Base-by-base conservation (phyloP, 2,888 invertebrate genomes). In the Lasioglossum calceatum region DNA sequence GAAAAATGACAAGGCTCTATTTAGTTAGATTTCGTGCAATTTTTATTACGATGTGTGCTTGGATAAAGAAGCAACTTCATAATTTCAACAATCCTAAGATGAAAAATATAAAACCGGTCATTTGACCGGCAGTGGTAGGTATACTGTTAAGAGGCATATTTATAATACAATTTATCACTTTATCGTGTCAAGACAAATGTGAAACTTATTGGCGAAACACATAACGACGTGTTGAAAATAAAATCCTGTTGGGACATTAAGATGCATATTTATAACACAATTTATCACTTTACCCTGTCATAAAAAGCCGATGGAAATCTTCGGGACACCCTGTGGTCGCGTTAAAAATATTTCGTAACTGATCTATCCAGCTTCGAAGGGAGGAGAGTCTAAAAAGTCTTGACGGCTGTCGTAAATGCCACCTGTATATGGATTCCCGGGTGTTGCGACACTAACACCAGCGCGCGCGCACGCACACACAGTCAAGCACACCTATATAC, bases 261-360 rank as follows among this genome's bases (percentile, higher is more conserved):
- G 2, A 19, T 50, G 19, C 19, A 50, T 19, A n/a, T 58, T 58
- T n/a, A n/a, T 1, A 3, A 58, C 10, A n/a, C 50, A 50, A 19
- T 50, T 12, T 58, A n/a, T n/a, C 27, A 58, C 23, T 54, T 54
- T 23, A 5, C 7, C 50, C 4, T 19, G 12, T 58, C n/a, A 58
- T 12, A 12, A 27, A 12, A 12, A 23, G 1, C 3, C n/a, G 58
- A n/a, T 12, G 8, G n/a, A n/a, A 10, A 58, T 12, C n/a, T n/a
- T n/a, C 10, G 58, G n/a, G 58, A n/a, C 58, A 58, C n/a, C 58
- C 58, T 10, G 12, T 58, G n/a, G 27, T 27, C 58, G 58, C 58
- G 58, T 61, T 82, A 81, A 89, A 89, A 89, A 89, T 88, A 76
- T 86, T 85, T 79, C 80, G 90, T 78, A 86, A 89, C 86, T 88